These are phyloP conservation scores for Potorous gilbertii DNA, from an alignment of 2,797 vertebrate genomes.

Conservation along the genomic window DNA sequence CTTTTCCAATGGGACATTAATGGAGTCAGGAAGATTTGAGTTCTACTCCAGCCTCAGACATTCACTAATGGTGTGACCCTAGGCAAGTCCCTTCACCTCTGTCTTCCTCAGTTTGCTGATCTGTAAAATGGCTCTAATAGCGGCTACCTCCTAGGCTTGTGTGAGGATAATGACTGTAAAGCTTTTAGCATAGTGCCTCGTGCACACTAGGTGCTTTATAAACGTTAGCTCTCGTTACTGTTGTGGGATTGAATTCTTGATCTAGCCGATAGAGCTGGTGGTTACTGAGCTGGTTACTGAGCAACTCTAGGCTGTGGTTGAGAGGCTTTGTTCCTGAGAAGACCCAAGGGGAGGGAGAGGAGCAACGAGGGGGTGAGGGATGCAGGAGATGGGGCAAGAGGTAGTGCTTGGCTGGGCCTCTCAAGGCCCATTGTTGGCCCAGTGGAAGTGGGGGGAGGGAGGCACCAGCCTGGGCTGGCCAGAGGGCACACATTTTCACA, in stretches of 20 bases:
- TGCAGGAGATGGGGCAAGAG: background rate
- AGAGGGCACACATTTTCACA: background rate
- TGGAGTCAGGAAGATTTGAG: background rate
- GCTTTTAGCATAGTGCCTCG: no score
- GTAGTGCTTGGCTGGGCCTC: background rate
- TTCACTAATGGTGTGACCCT: background rate
- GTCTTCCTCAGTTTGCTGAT: background rate
- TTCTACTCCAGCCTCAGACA: background rate
- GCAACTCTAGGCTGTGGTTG: no score
- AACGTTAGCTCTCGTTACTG: background rate
- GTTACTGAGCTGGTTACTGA: no score
- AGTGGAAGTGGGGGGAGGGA: background rate
- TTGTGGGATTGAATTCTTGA: background rate
- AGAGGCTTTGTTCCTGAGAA: background rate
- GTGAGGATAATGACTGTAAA: background rate
- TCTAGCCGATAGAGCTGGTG: no score
- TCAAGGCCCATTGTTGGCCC: background rate
- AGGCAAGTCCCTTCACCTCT: background rate
- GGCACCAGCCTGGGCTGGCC: background rate
- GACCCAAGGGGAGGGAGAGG: background rate
- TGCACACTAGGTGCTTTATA: background rate
- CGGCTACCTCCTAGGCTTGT: background rate
- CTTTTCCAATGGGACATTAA: background rate
- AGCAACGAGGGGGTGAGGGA: background rate
- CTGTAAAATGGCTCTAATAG: background rate